phyloP scores from a whole-genome alignment of 2,113 vertebrate genomes.

The Zosterops japonicus region DNA sequence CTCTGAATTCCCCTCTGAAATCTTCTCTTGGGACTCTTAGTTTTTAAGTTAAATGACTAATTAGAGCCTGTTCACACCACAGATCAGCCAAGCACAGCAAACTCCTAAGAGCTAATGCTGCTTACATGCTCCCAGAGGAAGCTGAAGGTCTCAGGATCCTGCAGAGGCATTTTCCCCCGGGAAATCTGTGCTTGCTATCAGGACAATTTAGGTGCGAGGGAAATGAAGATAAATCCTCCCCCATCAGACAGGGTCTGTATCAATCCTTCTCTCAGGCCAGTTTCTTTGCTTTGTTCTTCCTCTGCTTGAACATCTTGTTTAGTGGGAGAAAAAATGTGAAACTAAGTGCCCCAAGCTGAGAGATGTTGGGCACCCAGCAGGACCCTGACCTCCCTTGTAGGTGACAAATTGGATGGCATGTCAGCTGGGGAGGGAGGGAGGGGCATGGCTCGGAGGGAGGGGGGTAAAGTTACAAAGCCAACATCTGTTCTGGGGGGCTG shows the following conservation, averaged over 20 bases:
- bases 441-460: background rate
- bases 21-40: slow-evolving; percentile 26
- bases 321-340: slow-evolving; percentile 1
- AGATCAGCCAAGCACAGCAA: background rate
- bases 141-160: background rate
- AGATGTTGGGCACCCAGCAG: slow-evolving; percentile 45
- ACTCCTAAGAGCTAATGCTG: background rate
- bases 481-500: slow-evolving; percentile 82
- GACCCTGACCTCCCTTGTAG: slow-evolving; percentile 75
- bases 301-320: background rate
- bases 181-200: background rate
- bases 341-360: slow-evolving; percentile 57
- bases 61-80: slow-evolving; percentile 24
- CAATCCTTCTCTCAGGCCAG: background rate
- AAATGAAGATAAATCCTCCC: background rate
- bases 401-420: slow-evolving; percentile 78
- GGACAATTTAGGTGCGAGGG: background rate
- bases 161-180: background rate
- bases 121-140: background rate
- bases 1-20: slow-evolving; percentile 16
- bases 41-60: slow-evolving; percentile 33
- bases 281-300: background rate
- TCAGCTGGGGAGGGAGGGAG: slow-evolving; percentile 20
- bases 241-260: background rate
- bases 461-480: slow-evolving; percentile 86